Conservation (phyloP, 2,888 invertebrate species). For the Dryocosmus kuriphilus region DNA sequence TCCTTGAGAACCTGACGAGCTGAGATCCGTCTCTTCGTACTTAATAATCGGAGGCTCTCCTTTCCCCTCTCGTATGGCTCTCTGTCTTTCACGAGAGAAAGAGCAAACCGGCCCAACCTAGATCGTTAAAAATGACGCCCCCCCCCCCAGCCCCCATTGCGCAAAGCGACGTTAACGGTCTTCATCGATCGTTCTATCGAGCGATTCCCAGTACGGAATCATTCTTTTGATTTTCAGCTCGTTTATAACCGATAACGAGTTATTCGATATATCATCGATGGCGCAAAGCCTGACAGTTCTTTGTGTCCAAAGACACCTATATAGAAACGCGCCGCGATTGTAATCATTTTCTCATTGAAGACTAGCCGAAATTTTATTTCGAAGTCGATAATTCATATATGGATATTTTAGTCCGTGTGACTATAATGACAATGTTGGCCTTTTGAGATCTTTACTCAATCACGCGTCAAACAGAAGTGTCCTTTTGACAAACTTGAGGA, state of each 20-base stretch:
- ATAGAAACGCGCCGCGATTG: background rate
- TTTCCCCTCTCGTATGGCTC: slow-evolving; percentile 30
- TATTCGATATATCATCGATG: slow-evolving; percentile 28
- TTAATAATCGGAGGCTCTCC: slow-evolving; percentile 43
- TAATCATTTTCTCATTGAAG: background rate
- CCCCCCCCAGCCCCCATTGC: too few species aligned
- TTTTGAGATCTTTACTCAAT: too few species aligned
- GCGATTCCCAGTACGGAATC: slow-evolving; percentile 21
- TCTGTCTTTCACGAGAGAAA: slow-evolving; percentile 24
- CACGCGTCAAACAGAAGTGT: too few species aligned
- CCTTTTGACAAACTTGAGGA: too few species aligned
- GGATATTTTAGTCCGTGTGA: background rate
- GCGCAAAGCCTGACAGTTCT: slow-evolving; percentile 12
- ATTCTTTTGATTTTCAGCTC: slow-evolving; percentile 15
- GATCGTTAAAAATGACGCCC: slow-evolving; percentile 38
- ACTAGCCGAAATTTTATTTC: background rate
- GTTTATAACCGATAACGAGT: slow-evolving; percentile 25
- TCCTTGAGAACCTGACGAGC: slow-evolving; percentile 32
- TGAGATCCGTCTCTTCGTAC: slow-evolving; percentile 27
- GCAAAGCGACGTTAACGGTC: slow-evolving; percentile 30
- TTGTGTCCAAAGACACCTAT: slow-evolving; percentile 22
- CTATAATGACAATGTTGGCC: too few species aligned
- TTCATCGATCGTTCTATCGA: slow-evolving; percentile 16
- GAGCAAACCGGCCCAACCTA: slow-evolving; percentile 14
- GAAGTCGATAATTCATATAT: background rate